Percentiles rank a stretch among this genome's conserved stretches.
These are phyloP conservation scores for Halcyon badia DNA, from an alignment of 2,797 vertebrate genomes.

Conservation along the genomic window DNA sequence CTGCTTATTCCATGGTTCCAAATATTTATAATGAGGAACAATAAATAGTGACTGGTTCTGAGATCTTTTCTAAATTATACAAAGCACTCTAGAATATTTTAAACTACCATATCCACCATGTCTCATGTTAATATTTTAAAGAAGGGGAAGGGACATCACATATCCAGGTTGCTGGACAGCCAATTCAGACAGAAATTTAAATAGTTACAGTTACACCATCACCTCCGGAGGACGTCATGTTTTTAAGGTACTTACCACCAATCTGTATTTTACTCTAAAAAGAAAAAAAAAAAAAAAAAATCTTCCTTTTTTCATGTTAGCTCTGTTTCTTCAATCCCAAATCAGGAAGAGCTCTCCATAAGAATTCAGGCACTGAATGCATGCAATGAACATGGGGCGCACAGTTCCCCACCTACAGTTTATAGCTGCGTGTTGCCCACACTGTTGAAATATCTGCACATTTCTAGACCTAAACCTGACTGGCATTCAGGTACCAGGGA, in stretches of 20 bases:
- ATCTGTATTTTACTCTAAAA: neutral
- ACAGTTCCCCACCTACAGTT: neutral
- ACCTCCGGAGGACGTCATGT: fast-evolving
- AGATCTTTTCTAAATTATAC: neutral
- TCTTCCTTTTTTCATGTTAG: neutral
- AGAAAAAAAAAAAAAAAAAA: neutral
- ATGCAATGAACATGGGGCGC: fast-evolving
- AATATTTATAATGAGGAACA: neutral
- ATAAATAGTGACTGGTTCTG: neutral
- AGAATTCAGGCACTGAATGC: neutral
- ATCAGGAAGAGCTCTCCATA: neutral
- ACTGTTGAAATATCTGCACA: neutral
- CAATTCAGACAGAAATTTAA: neutral
- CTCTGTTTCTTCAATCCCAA: neutral
- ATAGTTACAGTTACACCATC: fast-evolving
- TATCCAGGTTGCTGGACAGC: neutral
- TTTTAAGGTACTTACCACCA: neutral
- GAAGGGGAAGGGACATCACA: neutral
- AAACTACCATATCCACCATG: neutral
- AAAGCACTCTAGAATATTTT: neutral
- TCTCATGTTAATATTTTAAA: neutral
- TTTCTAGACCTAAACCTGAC: neutral
- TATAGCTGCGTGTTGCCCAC: neutral
- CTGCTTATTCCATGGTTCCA: neutral
- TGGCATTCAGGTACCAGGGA: neutral